phyloP scores from a whole-genome alignment of 2,113 vertebrate genomes.

The Cyprinodon variegatus region DNA sequence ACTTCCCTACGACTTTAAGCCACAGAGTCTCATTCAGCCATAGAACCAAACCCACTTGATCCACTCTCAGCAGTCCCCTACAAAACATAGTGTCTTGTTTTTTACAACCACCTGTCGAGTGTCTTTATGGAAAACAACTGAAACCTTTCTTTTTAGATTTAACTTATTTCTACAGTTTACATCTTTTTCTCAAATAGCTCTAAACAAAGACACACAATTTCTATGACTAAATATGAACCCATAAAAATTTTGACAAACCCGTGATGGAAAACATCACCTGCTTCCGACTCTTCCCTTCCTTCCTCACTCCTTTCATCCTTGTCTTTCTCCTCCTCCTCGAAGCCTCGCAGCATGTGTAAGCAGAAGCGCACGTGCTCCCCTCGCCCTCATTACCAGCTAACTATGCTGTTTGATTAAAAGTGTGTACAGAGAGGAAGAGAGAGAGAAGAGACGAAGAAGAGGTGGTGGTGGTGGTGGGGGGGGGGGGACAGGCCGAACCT shows the following conservation, averaged over 20 bases:
- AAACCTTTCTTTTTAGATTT: background rate
- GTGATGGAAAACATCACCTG: constrained; percentile 46
- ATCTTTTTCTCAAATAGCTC: background rate
- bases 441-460: constrained; percentile 26
- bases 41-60: too few species aligned
- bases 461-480: constrained; percentile 14
- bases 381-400: constrained; percentile 81
- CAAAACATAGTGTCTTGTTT: too few species aligned
- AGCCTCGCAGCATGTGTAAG: constrained; percentile 77
- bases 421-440: constrained; percentile 72
- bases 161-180: background rate
- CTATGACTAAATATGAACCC: constrained; percentile 17
- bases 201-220: background rate
- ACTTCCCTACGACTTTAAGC: too few species aligned
- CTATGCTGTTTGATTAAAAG: constrained; percentile 82
- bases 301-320: constrained; percentile 50
- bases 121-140: background rate
- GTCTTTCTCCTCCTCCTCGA: constrained; percentile 47
- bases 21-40: too few species aligned
- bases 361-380: constrained; percentile 69
- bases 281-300: constrained; percentile 41
- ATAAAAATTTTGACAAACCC: constrained; percentile 51
- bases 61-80: too few species aligned
- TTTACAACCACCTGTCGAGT: background rate
- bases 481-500: constrained; percentile 73